Evolutionary conservation across 2,888 invertebrate species (phyloP).

Genomic region (Helicoverpa assulta): DNA sequence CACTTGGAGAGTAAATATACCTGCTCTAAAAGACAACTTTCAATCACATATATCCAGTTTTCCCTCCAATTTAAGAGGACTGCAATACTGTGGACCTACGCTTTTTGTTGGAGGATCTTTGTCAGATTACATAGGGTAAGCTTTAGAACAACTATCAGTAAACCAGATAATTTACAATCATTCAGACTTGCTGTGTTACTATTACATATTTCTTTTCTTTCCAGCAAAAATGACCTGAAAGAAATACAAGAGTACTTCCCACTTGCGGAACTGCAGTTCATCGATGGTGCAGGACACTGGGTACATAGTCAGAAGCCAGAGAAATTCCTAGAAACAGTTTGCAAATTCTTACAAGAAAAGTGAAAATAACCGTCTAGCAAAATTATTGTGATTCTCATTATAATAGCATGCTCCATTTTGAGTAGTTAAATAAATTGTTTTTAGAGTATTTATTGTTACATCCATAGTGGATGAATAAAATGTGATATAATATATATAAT

Average conservation of each 20-base stretch:
- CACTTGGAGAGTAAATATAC: conserved; percentile 95
- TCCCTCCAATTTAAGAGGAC: conserved; percentile 87
- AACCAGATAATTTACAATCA: conserved; percentile 1
- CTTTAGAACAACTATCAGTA: conserved; percentile 1
- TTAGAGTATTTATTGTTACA: conserved; percentile 57
- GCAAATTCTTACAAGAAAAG: conserved; percentile 91
- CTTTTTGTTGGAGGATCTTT: conserved; percentile 95
- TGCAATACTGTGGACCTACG: conserved; percentile 92
- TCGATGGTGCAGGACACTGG: conserved; percentile 97
- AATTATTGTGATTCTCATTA: conserved; percentile 63
- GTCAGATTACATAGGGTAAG: conserved; percentile 95
- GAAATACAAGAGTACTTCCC: conserved; percentile 94
- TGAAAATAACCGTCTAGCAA: conserved; percentile 61
- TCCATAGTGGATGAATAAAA: conserved; percentile 39
- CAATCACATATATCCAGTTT: conserved; percentile 91
- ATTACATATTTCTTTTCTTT: conserved; percentile 41
- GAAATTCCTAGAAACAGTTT: conserved; percentile 92
- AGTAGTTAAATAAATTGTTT: conserved; percentile 53
- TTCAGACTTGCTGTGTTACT: neutral
- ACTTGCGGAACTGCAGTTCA: conserved; percentile 91
- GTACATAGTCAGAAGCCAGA: conserved; percentile 97
- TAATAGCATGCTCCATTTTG: conserved; percentile 53
- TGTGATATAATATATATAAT: conserved; percentile 47
- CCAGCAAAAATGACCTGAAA: conserved; percentile 90
- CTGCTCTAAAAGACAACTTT: conserved; percentile 92